phyloP scores from a whole-genome alignment of 2,113 vertebrate genomes.

The Vulpes ferrilata region DNA sequence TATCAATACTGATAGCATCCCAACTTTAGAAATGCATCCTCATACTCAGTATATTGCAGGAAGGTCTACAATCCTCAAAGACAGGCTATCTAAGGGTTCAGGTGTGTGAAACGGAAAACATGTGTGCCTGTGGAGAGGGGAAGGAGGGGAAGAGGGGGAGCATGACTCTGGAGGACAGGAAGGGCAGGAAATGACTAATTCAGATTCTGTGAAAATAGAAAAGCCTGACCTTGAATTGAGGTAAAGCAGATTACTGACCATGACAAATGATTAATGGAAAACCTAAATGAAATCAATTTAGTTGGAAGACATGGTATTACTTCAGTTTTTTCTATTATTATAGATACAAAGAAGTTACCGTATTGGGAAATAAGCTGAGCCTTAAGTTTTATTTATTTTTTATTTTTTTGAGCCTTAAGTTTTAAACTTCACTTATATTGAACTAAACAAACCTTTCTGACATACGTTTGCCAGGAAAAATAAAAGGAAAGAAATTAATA shows the following conservation, averaged over 20 bases:
- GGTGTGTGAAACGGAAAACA: neutral
- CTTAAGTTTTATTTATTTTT: conserved; percentile 7
- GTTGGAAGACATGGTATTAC: neutral
- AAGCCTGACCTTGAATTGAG: neutral
- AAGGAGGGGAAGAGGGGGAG: no score
- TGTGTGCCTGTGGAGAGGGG: rapidly evolving
- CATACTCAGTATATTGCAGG: neutral
- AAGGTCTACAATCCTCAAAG: neutral
- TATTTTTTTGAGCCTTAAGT: neutral
- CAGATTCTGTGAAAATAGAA: neutral
- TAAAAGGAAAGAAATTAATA: conserved; percentile 55
- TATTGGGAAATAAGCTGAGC: neutral
- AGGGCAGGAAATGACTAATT: neutral
- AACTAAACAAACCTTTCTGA: conserved; percentile 35
- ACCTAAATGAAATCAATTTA: conserved; percentile 3
- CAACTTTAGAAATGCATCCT: neutral
- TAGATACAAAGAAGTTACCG: conserved; percentile 32
- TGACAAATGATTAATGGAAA: conserved; percentile 17
- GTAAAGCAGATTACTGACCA: neutral
- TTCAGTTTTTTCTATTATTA: neutral
- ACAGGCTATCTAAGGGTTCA: neutral
- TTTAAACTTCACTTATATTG: conserved; percentile 50
- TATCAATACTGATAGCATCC: neutral
- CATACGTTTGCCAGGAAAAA: conserved; percentile 38
- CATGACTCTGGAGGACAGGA: neutral